A percentile compares a stretch with the other conserved stretches of the same genome.
phyloP scores from a whole-genome alignment of 2,888 invertebrate genomes.

The Caenorhabditis macrosperma region DNA sequence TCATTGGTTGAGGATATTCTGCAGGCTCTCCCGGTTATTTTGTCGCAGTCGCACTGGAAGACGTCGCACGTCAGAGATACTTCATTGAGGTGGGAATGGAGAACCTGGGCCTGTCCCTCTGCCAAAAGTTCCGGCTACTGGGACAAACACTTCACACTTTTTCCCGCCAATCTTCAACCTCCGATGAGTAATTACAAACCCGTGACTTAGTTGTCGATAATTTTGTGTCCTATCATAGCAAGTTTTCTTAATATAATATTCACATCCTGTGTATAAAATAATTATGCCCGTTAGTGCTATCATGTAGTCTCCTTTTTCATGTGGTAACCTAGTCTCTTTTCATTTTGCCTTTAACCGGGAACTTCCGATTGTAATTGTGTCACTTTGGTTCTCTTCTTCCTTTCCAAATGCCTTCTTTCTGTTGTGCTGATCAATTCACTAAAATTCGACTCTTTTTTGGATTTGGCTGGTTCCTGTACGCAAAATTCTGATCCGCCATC shows the following conservation, averaged over 20 bases:
- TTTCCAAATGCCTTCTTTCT: not conserved
- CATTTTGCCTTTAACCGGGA: not conserved
- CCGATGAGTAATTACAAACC: not conserved
- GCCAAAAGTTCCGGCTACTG: constrained; percentile 33
- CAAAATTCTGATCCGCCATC: too few relatives aligned
- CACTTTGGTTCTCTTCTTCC: not conserved
- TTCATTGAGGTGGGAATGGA: constrained; percentile 66
- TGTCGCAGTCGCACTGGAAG: constrained; percentile 51
- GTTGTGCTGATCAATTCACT: not conserved
- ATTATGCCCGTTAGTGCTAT: too few relatives aligned
- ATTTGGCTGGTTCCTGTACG: too few relatives aligned
- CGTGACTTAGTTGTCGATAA: not conserved
- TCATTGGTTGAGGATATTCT: too few relatives aligned
- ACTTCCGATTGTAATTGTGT: not conserved
- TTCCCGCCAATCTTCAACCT: constrained; percentile 18
- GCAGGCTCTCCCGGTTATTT: constrained; percentile 72
- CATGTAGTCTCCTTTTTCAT: not conserved
- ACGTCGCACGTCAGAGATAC: constrained; percentile 65
- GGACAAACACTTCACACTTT: constrained; percentile 16
- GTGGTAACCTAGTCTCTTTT: not conserved
- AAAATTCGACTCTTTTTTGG: too few relatives aligned
- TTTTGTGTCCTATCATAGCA: not conserved
- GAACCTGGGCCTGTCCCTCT: constrained; percentile 44
- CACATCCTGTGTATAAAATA: constrained; percentile 7
- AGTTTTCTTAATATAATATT: constrained; percentile 8